Base-by-base conservation (phyloP, 2,113 vertebrate genomes). In the Thalassarche chlororhynchos region DNA sequence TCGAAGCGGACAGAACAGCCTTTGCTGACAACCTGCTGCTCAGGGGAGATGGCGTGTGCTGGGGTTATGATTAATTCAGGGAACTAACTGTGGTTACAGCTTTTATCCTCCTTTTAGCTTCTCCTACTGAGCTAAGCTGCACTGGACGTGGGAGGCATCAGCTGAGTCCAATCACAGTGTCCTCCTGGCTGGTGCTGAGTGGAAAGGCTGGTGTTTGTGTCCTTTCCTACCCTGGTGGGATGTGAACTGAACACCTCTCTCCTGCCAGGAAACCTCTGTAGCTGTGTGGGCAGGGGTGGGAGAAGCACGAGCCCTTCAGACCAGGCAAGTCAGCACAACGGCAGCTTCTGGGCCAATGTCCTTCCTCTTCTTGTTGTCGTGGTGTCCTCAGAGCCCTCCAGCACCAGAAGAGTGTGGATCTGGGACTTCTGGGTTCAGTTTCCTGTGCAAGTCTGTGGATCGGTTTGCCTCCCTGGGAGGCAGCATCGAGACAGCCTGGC, bases 51-150 rank as follows among this genome's bases (percentile, higher is more conserved):
- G 80, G 55, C 10, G 3, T 69, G 72, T 89, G 84, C 87, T 68
- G 78, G 69, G 74, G 61, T 89, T 79, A 89, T 89, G 93, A 97
- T 97, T 95, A 96, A 93, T 95, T 89, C 92, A 93, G 77, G 38
- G 70, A 87, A 84, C 70, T 89, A 23, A 17, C 91, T 32, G 78
- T n/a, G 29, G 69, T 25, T 92, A 40, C 51, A 61, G 94, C 93
- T 91, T 96, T 84, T 85, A 85, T 64, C 61, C 55, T 97, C 69
- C 80, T 85, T 91, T 89, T 42, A 84, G 65, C 60, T 81, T 84
- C 47, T 77, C 82, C 46, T 47, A 5, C 83, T 26, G 66, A 90
- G 92, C 71, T 92, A 34, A 92, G 68, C 80, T 71, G 86, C 19
- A 3, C 57, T 60, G 61, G 66, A 71, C 57, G 88, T 58, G 85